Base-by-base conservation (phyloP, 2,888 invertebrate genomes). In the Synergus japonicus region DNA sequence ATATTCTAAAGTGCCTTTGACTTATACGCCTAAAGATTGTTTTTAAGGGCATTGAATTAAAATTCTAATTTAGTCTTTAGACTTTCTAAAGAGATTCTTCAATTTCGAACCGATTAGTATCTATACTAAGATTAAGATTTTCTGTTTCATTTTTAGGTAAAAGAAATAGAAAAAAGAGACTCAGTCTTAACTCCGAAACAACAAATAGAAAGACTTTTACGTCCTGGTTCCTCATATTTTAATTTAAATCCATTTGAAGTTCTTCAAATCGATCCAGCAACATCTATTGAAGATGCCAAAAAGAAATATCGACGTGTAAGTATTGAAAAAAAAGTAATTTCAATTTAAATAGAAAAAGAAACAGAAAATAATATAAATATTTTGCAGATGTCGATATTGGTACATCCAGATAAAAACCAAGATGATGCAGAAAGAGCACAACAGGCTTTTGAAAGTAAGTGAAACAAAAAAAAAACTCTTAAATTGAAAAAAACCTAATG, bases 321-420 rank as follows among this genome's bases (percentile, higher is more conserved):
- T 87, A 65, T 49, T 46, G 2, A 2, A 41, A n/a, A 76, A 58
- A 60, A 54, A 12, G 29, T 78, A 5, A n/a, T 58, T 29, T n/a
- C 13, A 44, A 18, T 69, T 54, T 69, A 41, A 43, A 13, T 9
- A 5, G 4, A 49, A 29, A 5, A 41, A 67, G 54, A 29, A 79
- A 12, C 78, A 15, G 64, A 46, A 46, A 58, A 43, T 29, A 46
- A 76, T 76, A 66, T 76, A 2, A 78, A 73, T 80, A 78, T 84
- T 79, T 83, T 85, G 87, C 90, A 95, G 93, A 94, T 99, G 89
- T 99, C 99, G 22, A 98, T 99, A 92, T 94, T 99, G 89, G 98
- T 99, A 54, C 99, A 99, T 95, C 99, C 99, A 37, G 99, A 99
- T 92, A 99, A 99, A 93, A 99, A 99, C 93, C 96, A 96, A 93